Evolutionary conservation across 92 coral and sea anemone species (phyloP), one percentile per base, ranked within the genome.

Genomic region (Epizoanthus ramosus): DNA sequence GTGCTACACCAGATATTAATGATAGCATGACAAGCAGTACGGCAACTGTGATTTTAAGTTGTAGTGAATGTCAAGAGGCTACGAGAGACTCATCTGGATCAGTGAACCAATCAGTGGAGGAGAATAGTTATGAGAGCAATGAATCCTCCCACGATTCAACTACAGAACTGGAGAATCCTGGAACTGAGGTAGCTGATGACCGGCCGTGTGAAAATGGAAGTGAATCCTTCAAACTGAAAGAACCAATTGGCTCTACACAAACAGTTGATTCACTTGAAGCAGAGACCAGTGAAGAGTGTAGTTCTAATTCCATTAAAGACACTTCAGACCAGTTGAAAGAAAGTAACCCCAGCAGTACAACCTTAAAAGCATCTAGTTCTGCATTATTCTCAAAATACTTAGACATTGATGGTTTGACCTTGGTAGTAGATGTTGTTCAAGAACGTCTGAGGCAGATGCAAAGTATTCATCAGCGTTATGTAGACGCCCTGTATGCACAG

Each of bases 21-120:
- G 87, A 81, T 45, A 95, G 97, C 53, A 69, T 95, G 93, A 83
- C 95, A 0, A 94, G 98, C 56, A 95, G 98, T 47, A 75, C 93
- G 10, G 88, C 92, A 39, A 95, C 98, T 1, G 79, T 95, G 10
- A 87, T 93, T 53, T 92, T 91, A 8, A 94, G 89, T 6, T 80
- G 87, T 41, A 76, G 79, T 64, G 94, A 86, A 15, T 84, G 74
- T 5, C 89, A 88, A 17, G 54, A 73, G 56, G 79, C 15, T 23
- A 80, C 47, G 69, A 85, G 61, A 19, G 88, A 9, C 45, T 43
- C 23, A 1, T 81, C 63, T 75, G 65, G 24, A 33, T 75, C 87
- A 8, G 83, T 54, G 1, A 81, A 43, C 22, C 68, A 68, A 31
- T 31, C 79, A 21, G 63, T 81, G 22, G 85, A 60, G 3, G 67